phyloP scores from a whole-genome alignment of 1,140 invertebrate genomes.

The Aphidius ervi region DNA sequence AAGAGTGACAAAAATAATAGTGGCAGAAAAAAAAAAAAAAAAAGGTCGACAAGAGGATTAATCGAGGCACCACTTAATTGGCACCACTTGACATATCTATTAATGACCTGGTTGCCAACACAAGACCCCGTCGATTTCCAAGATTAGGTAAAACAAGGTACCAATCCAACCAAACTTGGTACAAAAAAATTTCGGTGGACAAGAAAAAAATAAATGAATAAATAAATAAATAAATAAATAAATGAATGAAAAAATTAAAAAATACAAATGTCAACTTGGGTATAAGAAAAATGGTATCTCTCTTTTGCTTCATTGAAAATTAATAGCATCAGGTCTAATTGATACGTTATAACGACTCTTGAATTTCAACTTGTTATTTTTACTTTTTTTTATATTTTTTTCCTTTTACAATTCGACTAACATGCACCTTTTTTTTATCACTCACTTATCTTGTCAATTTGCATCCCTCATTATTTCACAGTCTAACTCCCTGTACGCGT shows the following conservation, averaged over 20 bases:
- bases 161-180: background rate
- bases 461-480: no score
- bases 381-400: no score
- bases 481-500: no score
- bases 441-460: background rate
- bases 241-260: background rate
- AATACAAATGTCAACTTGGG: conserved; percentile 36
- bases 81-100: conserved; percentile 38
- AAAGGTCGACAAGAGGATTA: conserved; percentile 26
- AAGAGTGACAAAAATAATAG: no score
- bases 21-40: no score
- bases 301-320: conserved; percentile 31
- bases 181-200: background rate
- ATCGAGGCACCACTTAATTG: conserved; percentile 37
- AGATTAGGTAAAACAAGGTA: conserved; percentile 34
- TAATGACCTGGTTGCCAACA: conserved; percentile 30
- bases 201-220: conserved; percentile 7
- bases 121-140: conserved; percentile 25
- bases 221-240: conserved; percentile 4
- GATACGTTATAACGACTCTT: conserved; percentile 39
- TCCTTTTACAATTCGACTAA: background rate
- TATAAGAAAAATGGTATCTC: conserved; percentile 32
- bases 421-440: background rate
- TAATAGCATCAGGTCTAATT: conserved; percentile 41
- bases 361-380: background rate